Evolutionary conservation across 2,888 invertebrate species (phyloP).

Genomic region (Agriopis leucophaearia): DNA sequence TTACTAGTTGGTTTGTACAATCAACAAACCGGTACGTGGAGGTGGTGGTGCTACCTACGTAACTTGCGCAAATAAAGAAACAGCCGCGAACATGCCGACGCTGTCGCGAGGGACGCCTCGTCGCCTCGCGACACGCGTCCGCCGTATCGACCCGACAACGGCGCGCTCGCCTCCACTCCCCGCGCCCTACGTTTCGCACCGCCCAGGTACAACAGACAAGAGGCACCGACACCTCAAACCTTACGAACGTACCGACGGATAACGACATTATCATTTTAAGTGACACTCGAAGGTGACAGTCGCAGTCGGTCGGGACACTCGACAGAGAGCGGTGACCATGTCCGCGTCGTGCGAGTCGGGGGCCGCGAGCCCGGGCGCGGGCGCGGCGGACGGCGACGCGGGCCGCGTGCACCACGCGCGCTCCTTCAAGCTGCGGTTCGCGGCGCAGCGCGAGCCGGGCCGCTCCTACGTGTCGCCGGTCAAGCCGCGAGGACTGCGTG

Average conservation of each 20-base stretch:
- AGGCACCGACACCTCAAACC: not conserved
- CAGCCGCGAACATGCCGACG: no score
- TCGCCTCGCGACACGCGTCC: slow-evolving; percentile 39
- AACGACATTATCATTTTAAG: no score
- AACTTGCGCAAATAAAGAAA: no score
- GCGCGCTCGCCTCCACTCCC: slow-evolving; percentile 47
- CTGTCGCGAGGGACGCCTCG: not conserved
- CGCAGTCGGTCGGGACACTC: no score
- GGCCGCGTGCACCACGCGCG: slow-evolving; percentile 28
- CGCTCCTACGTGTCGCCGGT: slow-evolving; percentile 74
- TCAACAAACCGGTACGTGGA: no score
- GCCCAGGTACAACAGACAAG: not conserved
- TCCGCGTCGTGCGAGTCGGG: slow-evolving; percentile 38
- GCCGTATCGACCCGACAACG: slow-evolving; percentile 56
- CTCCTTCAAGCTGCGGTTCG: slow-evolving; percentile 52
- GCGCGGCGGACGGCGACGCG: slow-evolving; percentile 12
- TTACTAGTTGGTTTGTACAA: no score
- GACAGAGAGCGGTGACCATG: not conserved
- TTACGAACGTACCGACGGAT: not conserved
- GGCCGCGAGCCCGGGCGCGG: slow-evolving; percentile 43
- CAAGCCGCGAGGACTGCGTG: slow-evolving; percentile 61
- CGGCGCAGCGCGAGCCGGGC: slow-evolving; percentile 72
- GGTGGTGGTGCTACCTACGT: no score
- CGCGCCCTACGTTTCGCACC: not conserved
- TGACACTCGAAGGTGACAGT: no score